Conservation (phyloP, 2,797 vertebrate species). For the Rhyacichthys aspro region DNA sequence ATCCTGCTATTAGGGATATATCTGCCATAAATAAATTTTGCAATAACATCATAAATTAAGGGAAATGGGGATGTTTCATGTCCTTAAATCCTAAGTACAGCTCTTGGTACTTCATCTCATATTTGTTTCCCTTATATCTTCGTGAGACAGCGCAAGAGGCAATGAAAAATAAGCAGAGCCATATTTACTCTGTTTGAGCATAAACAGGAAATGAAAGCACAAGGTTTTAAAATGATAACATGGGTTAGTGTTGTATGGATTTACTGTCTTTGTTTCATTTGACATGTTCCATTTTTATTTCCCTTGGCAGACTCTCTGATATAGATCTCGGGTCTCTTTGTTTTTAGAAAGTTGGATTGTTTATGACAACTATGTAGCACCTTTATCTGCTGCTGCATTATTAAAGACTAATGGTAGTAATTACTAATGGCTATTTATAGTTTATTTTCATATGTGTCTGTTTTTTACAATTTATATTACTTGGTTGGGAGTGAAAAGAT, state of each 20-base stretch:
- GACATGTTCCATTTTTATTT: background rate
- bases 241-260: background rate
- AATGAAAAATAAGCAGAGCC: no score
- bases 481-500: no score
- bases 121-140: background rate
- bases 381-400: background rate
- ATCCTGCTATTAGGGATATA: background rate
- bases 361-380: background rate
- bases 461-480: no score
- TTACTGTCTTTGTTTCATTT: background rate
- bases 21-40: conserved; percentile 1
- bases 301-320: background rate
- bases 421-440: no score
- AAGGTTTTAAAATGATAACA: no score
- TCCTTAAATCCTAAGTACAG: background rate
- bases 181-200: background rate
- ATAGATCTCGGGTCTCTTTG: background rate
- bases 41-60: background rate
- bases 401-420: no score
- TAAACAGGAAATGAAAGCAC: background rate
- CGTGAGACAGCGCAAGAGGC: no score
- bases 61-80: background rate
- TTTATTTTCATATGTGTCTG: no score
- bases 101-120: no score
- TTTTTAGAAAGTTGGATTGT: background rate